Percentiles rank a stretch among this genome's conserved stretches.
Conservation (phyloP, 2,888 invertebrate species). For the Callimorpha dominula region DNA sequence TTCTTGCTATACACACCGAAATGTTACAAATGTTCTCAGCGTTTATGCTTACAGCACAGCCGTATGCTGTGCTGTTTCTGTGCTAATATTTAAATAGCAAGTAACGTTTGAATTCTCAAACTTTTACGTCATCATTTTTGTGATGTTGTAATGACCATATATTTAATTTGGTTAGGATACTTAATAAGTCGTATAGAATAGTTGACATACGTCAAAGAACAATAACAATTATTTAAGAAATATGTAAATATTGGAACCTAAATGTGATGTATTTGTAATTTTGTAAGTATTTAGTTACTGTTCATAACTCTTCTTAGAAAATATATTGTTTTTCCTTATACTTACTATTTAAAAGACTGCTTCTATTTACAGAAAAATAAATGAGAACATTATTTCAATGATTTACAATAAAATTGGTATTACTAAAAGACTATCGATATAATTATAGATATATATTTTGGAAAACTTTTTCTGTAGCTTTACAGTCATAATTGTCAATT, state of each 20-base stretch:
- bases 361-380: neutral
- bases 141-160: neutral
- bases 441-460: neutral
- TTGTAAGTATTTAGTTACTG: neutral
- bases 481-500: neutral
- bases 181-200: neutral
- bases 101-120: neutral
- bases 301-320: neutral
- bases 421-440: neutral
- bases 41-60: slow-evolving; percentile 10
- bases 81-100: neutral
- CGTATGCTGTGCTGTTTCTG: slow-evolving; percentile 13
- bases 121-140: neutral
- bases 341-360: slow-evolving; percentile 2
- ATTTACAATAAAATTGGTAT: neutral
- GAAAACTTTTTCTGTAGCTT: neutral
- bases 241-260: neutral
- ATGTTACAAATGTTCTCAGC: slow-evolving; percentile 5
- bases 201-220: neutral
- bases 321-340: neutral
- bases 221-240: neutral
- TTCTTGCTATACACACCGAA: neutral
- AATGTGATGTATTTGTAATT: slow-evolving; percentile 1
- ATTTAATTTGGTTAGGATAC: neutral
- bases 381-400: neutral